Evolutionary conservation across 92 coral and sea anemone genomes (phyloP).

Genomic region (Pocillopora grandis): DNA sequence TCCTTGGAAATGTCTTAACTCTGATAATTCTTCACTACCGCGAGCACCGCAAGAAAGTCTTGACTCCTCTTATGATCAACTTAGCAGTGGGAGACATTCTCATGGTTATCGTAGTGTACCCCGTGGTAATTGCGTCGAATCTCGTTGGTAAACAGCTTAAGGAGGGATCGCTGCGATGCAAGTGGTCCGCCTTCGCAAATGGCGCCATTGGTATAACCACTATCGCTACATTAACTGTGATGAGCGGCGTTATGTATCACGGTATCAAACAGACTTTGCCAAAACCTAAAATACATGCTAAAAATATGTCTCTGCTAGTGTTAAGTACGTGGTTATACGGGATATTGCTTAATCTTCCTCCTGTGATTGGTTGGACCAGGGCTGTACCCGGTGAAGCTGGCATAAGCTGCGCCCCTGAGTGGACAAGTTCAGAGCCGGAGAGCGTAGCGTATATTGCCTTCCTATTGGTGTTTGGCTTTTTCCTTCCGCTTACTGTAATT

Average conservation of each 20-base stretch:
- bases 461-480: conserved; percentile 62
- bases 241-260: conserved; percentile 57
- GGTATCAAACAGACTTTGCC: conserved; percentile 42
- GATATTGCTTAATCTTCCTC: conserved; percentile 59
- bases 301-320: conserved; percentile 20
- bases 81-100: conserved; percentile 59
- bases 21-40: conserved; percentile 44
- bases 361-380: conserved; percentile 68
- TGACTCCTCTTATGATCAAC: conserved; percentile 62
- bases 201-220: conserved; percentile 68
- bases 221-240: conserved; percentile 39
- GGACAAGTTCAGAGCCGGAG: conserved; percentile 45
- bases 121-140: conserved; percentile 49
- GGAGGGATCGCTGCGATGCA: conserved; percentile 33
- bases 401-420: conserved; percentile 76
- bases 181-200: conserved; percentile 67
- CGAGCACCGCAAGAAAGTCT: conserved; percentile 56
- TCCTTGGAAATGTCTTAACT: conserved; percentile 58
- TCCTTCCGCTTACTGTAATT: conserved; percentile 49
- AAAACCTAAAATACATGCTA: conserved; percentile 24
- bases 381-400: conserved; percentile 72
- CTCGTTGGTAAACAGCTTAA: conserved; percentile 19
- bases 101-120: conserved; percentile 62
- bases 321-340: conserved; percentile 68
- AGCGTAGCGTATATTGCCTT: conserved; percentile 51